Evolutionary conservation across 2,797 vertebrate species (phyloP).

Genomic region (Pangasius macronema): DNA sequence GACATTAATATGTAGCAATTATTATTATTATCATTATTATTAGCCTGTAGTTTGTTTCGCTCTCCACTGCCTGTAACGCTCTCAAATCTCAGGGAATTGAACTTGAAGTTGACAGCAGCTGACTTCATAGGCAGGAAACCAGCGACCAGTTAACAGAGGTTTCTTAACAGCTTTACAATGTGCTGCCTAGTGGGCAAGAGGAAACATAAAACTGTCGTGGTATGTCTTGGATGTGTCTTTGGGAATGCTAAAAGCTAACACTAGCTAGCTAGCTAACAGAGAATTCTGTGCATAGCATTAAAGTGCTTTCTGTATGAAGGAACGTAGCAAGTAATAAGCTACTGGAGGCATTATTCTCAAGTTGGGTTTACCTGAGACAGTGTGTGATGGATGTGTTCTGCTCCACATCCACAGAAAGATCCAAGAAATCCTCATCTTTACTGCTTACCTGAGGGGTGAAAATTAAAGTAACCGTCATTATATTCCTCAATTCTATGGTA

Average conservation of each 20-base stretch:
- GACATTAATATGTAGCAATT: not conserved
- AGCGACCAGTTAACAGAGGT: not conserved
- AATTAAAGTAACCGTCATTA: not conserved
- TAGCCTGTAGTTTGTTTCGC: not conserved
- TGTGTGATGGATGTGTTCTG: constrained; percentile 94
- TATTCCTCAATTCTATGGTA: no score
- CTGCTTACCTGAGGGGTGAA: constrained; percentile 82
- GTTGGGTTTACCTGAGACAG: constrained; percentile 82
- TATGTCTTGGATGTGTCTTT: not conserved
- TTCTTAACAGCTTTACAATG: not conserved
- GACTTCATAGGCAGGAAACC: not conserved
- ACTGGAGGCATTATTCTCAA: not conserved
- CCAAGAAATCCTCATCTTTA: constrained; percentile 92
- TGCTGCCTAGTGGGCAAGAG: not conserved
- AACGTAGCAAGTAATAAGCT: not conserved
- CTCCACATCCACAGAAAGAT: constrained; percentile 91
- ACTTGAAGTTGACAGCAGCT: not conserved
- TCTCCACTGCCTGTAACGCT: not conserved
- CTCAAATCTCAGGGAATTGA: not conserved
- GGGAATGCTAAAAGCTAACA: not conserved
- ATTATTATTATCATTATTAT: not conserved
- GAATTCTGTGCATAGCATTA: not conserved
- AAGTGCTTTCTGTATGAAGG: not conserved
- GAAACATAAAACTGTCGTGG: not conserved
- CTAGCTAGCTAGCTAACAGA: not conserved